A percentile compares a stretch with the other conserved stretches of the same genome.
phyloP scores from a whole-genome alignment of 1,140 invertebrate species.

The Drosophila pectinifera region DNA sequence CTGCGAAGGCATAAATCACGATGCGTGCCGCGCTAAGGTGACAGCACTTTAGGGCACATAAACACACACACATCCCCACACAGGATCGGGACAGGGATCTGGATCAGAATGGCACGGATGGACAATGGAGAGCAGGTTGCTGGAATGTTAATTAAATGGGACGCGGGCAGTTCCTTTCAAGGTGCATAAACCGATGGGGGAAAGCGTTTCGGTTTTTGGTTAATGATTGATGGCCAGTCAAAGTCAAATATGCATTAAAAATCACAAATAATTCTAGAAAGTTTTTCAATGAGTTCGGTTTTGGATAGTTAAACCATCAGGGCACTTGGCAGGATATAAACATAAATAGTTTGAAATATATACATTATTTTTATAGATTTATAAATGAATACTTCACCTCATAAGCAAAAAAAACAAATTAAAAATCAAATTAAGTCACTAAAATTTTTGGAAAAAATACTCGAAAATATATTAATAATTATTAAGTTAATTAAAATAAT shows the following conservation, averaged over 20 bases:
- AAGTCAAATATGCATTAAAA: not conserved
- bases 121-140: slow-evolving; percentile 61
- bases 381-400: too few species aligned
- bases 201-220: not conserved
- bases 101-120: slow-evolving; percentile 12
- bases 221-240: slow-evolving; percentile 3
- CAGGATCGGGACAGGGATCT: not conserved
- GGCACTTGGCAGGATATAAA: not conserved
- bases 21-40: slow-evolving; percentile 77
- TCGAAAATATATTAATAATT: too few species aligned
- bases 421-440: too few species aligned
- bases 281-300: not conserved
- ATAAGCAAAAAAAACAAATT: too few species aligned
- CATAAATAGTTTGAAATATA: not conserved
- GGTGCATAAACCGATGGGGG: not conserved
- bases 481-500: too few species aligned
- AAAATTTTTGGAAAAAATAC: too few species aligned
- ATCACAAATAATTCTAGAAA: not conserved
- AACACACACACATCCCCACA: slow-evolving; percentile 63
- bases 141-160: slow-evolving; percentile 79
- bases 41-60: slow-evolving; percentile 81
- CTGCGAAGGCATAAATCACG: slow-evolving; percentile 71
- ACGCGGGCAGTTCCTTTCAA: slow-evolving; percentile 26
- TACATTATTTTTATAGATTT: not conserved
- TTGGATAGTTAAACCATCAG: not conserved